A percentile compares a stretch with the other conserved stretches of the same genome.
phyloP scores from a whole-genome alignment of 2,888 invertebrate genomes.

The Metopia argyrocephala region DNA sequence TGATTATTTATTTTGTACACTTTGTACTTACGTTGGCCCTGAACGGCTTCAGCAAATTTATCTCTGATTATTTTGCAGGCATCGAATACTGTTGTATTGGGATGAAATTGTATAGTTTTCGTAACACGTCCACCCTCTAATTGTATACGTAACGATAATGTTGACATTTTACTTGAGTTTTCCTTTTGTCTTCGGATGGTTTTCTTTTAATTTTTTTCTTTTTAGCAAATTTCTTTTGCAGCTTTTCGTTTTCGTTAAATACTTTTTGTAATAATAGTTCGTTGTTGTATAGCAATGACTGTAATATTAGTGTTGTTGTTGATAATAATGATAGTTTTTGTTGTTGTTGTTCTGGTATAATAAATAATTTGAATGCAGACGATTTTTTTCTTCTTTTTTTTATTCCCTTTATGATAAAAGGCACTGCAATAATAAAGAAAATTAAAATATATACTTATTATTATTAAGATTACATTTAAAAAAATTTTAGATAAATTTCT shows the following conservation, averaged over 20 bases:
- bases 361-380: conserved; percentile 64
- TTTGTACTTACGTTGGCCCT: conserved; percentile 90
- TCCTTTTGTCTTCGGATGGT: conserved; percentile 20
- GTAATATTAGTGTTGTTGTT: conserved; percentile 7
- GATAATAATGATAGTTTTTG: conserved; percentile 38
- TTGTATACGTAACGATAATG: conserved; percentile 90
- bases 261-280: conserved; percentile 42
- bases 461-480: conserved; percentile 28
- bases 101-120: conserved; percentile 99
- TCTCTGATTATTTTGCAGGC: conserved; percentile 97
- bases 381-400: conserved; percentile 50
- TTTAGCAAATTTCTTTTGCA: conserved; percentile 29
- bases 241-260: conserved; percentile 39
- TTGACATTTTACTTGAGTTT: conserved; percentile 73
- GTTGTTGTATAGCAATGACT: conserved; percentile 42
- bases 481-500: neutral
- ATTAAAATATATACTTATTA: conserved; percentile 31
- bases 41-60: conserved; percentile 93
- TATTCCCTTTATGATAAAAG: conserved; percentile 63
- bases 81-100: conserved; percentile 95
- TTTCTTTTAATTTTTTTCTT: conserved; percentile 23
- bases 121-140: conserved; percentile 93
- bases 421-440: conserved; percentile 58
- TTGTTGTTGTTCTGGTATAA: conserved; percentile 50
- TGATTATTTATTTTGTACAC: conserved; percentile 34